These are phyloP conservation scores for Epistrophe eligans DNA, from an alignment of 2,888 invertebrate genomes.

Conservation along the genomic window DNA sequence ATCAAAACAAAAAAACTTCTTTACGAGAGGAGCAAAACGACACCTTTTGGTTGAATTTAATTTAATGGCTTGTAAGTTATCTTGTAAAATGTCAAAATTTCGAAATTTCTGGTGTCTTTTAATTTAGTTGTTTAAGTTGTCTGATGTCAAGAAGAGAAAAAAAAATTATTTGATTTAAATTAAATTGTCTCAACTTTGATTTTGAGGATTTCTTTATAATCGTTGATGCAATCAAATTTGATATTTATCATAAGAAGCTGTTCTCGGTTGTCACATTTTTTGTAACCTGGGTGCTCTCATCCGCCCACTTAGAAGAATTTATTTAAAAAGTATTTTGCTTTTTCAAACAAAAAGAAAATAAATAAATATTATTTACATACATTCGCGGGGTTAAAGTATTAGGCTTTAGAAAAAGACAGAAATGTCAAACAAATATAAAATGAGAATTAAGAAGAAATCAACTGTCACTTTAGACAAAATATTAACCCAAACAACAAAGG, in stretches of 20 bases:
- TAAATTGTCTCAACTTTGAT: constrained; percentile 32
- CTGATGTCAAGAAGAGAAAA: background rate
- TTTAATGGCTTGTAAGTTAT: constrained; percentile 66
- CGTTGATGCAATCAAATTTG: constrained; percentile 70
- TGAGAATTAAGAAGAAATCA: constrained; percentile 49
- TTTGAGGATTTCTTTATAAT: constrained; percentile 36
- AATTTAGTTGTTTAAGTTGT: background rate
- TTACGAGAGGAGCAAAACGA: background rate
- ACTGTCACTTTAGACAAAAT: constrained; percentile 24
- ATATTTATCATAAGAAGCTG: constrained; percentile 63
- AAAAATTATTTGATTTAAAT: constrained; percentile 57
- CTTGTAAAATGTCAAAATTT: constrained; percentile 70
- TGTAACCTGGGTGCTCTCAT: constrained; percentile 46
- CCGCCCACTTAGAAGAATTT: constrained; percentile 59
- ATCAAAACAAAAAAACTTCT: constrained; percentile 21
- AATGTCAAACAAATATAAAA: constrained; percentile 67
- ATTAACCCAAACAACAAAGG: constrained; percentile 31
- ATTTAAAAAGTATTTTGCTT: constrained; percentile 25
- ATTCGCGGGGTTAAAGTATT: constrained; percentile 66
- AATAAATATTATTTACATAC: constrained; percentile 59
- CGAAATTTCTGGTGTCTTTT: constrained; percentile 32
- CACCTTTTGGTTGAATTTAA: constrained; percentile 40
- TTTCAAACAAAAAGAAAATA: constrained; percentile 27
- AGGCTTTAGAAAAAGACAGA: constrained; percentile 51
- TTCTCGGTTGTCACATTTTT: constrained; percentile 65